Evolutionary conservation across 2,888 invertebrate genomes (phyloP).

Genomic region (Caprella mutica): DNA sequence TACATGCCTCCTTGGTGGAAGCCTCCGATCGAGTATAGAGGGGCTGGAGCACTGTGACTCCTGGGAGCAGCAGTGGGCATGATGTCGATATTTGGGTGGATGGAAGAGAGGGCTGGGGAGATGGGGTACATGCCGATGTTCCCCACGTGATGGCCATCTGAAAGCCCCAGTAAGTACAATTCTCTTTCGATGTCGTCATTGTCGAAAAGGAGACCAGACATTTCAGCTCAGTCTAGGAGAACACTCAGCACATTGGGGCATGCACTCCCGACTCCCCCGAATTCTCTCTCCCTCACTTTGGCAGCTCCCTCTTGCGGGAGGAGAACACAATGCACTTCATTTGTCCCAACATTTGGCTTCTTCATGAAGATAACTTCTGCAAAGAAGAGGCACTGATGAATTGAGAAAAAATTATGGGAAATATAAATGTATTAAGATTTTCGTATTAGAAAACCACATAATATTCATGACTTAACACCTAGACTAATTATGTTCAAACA

Average conservation of each 20-base stretch:
- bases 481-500: too few relatives aligned
- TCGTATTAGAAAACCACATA: too few relatives aligned
- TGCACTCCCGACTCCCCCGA: conserved; percentile 2
- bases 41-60: conserved; percentile 11
- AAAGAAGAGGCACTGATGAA: too few relatives aligned
- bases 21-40: not conserved
- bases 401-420: too few relatives aligned
- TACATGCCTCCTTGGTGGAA: conserved; percentile 1
- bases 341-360: not conserved
- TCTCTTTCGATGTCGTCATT: conserved; percentile 33
- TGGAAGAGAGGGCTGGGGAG: conserved; percentile 10
- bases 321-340: not conserved
- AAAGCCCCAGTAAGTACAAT: conserved; percentile 28
- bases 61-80: not conserved
- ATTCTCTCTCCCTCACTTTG: conserved; percentile 3
- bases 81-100: not conserved
- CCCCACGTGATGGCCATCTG: conserved; percentile 20
- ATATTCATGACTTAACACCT: too few relatives aligned
- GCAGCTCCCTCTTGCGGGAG: not conserved
- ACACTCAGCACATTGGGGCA: too few relatives aligned
- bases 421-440: too few relatives aligned
- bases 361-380: too few relatives aligned
- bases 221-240: too few relatives aligned
- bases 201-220: conserved; percentile 12
- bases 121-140: not conserved